A percentile compares a stretch with the other conserved stretches of the same genome.
phyloP scores from a whole-genome alignment of 2,797 vertebrate genomes.

The Mallotus villosus region DNA sequence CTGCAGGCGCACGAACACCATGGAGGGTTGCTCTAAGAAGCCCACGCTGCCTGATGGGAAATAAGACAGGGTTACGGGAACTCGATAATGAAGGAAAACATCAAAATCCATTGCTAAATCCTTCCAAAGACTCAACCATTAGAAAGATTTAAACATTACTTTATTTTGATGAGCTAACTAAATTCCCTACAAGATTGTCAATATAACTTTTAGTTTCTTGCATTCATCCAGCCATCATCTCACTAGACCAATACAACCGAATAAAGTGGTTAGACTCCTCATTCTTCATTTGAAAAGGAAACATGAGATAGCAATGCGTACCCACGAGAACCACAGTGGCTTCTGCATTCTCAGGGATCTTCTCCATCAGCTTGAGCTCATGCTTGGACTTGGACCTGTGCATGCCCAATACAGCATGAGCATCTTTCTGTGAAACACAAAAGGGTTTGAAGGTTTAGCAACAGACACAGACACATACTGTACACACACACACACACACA shows the following conservation, averaged over 20 bases:
- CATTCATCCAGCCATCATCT: not conserved
- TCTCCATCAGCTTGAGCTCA: conserved; percentile 94
- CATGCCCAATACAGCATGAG: conserved; percentile 69
- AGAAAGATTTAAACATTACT: too few relatives aligned
- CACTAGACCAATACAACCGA: not conserved
- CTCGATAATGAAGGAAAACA: not conserved
- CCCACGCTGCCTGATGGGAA: conserved; percentile 84
- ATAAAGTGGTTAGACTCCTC: not conserved
- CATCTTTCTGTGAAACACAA: conserved; percentile 75
- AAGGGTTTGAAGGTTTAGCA: not conserved
- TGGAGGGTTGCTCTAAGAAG: conserved; percentile 94
- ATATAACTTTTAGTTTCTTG: too few relatives aligned
- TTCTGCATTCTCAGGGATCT: conserved; percentile 93
- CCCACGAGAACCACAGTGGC: conserved; percentile 96
- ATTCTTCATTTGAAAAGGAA: not conserved
- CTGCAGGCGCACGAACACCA: conserved; percentile 93
- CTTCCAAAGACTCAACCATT: too few relatives aligned
- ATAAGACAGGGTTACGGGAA: not conserved
- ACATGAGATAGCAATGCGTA: conserved; percentile 51
- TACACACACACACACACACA: not conserved
- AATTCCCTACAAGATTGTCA: too few relatives aligned
- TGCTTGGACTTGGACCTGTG: conserved; percentile 95
- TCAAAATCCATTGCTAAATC: too few relatives aligned
- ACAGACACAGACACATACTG: not conserved
- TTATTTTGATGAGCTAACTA: too few relatives aligned